Conservation (phyloP, 2,888 invertebrate genomes). For the Lasioglossum zephyrum region DNA sequence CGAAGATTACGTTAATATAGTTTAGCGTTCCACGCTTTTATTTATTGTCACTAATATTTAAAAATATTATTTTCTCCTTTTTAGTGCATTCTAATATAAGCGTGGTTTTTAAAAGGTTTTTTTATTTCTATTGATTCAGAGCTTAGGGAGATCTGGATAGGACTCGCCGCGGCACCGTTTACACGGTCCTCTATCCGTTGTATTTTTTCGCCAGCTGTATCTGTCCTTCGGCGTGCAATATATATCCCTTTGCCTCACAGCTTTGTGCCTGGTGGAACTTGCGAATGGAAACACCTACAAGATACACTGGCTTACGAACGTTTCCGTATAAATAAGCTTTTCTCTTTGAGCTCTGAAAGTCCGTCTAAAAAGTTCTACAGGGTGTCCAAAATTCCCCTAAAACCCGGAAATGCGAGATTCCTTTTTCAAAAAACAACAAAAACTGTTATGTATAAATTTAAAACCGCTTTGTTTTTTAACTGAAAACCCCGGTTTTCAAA, state of each 20-base stretch:
- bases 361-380: background rate
- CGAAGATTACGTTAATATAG: too few relatives aligned
- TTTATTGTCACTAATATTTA: too few relatives aligned
- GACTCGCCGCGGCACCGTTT: background rate
- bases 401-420: too few relatives aligned
- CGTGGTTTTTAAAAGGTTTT: too few relatives aligned
- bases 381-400: too few relatives aligned
- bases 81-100: too few relatives aligned
- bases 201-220: background rate
- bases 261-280: background rate
- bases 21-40: too few relatives aligned
- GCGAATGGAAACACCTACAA: background rate
- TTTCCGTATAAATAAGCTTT: background rate
- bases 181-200: background rate
- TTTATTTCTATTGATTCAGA: background rate
- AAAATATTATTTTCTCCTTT: too few relatives aligned
- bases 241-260: background rate
- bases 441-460: too few relatives aligned
- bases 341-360: background rate
- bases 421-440: too few relatives aligned
- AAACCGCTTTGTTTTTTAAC: too few relatives aligned
- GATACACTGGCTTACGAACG: background rate
- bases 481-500: too few relatives aligned
- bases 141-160: conserved; percentile 10
- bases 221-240: background rate